Evolutionary conservation across 2,797 vertebrate genomes (phyloP).

Genomic region (Denticeps clupeoides): DNA sequence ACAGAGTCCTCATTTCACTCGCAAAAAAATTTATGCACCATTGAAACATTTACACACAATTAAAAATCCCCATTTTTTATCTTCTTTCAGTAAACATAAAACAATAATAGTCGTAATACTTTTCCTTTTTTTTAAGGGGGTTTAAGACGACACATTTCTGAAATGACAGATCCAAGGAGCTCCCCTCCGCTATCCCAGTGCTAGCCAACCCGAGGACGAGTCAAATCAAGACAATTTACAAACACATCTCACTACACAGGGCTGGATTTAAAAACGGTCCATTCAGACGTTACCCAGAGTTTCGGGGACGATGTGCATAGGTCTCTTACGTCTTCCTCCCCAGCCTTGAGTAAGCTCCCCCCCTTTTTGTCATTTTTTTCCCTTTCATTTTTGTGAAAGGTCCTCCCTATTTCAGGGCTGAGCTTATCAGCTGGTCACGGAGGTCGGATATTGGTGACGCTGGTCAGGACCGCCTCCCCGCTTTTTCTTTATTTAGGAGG

Average conservation of each 20-base stretch:
- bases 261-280: constrained; percentile 90
- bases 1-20: constrained; percentile 68
- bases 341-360: too few relatives aligned
- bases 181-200: too few relatives aligned
- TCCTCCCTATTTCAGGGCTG: constrained; percentile 67
- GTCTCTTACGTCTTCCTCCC: constrained; percentile 52
- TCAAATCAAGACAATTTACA: constrained; percentile 83
- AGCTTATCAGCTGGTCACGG: too few relatives aligned
- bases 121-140: too few relatives aligned
- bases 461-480: too few relatives aligned
- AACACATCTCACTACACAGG: constrained; percentile 93
- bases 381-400: too few relatives aligned
- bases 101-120: constrained; percentile 88
- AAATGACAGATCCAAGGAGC: constrained; percentile 81
- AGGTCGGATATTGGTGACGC: too few relatives aligned
- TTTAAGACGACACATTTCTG: too few relatives aligned
- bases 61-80: constrained; percentile 69
- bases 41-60: too few relatives aligned
- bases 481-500: too few relatives aligned
- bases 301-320: constrained; percentile 95
- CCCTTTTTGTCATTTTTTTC: too few relatives aligned
- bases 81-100: constrained; percentile 69
- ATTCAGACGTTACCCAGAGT: constrained; percentile 81
- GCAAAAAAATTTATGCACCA: constrained; percentile 72
- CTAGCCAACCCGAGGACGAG: constrained; percentile 78